Base-by-base conservation (phyloP, 2,888 invertebrate species). In the Noctua janthina region DNA sequence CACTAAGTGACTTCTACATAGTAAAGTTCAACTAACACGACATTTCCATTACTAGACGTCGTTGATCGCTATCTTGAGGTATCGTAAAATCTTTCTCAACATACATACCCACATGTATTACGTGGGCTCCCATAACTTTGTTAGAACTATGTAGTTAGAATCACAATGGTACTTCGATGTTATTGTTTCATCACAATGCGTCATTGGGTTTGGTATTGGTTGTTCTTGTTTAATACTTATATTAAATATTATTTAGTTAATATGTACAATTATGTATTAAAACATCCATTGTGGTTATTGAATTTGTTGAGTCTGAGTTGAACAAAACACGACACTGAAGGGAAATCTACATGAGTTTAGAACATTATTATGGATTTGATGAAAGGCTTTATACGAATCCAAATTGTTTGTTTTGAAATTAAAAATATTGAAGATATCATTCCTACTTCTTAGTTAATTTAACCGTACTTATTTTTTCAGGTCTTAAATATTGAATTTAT, bases 111-210 rank as follows among this genome's bases (percentile, higher is more conserved):
- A 77, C 49, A 76, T 83, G 64, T 59, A 76, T 71, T 46, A 71
- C 59, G 49, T 76, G 76, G 64, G 64, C 56, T 68, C n/a, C 62
- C 49, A 73, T 75, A 84, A 79, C 78, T 88, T 86, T 84, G 80
- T 86, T 78, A 83, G 77, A 78, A 85, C 81, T 86, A 39, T 39
- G 35, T 39, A 83, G 79, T 85, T 78, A 82, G 75, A 78, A 85
- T 80, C 86, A 92, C 92, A 94, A 93, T 92, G 86, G 90, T 82
- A 79, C 88, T 92, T 90, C 90, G 92, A 93, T 92, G 92, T 93
- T 92, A 93, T 93, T 93, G 91, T 92, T 91, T 82, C 77, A 77
- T 80, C 81, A 93, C 92, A 94, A 93, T 93, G 82, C 90, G 49
- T 70, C 78, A 67, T 82, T 79, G 77, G 74, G 64, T 74, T 78